These are phyloP conservation scores for Kobus ellipsiprymnus DNA, from an alignment of 2,113 vertebrate species.

Conservation along the genomic window DNA sequence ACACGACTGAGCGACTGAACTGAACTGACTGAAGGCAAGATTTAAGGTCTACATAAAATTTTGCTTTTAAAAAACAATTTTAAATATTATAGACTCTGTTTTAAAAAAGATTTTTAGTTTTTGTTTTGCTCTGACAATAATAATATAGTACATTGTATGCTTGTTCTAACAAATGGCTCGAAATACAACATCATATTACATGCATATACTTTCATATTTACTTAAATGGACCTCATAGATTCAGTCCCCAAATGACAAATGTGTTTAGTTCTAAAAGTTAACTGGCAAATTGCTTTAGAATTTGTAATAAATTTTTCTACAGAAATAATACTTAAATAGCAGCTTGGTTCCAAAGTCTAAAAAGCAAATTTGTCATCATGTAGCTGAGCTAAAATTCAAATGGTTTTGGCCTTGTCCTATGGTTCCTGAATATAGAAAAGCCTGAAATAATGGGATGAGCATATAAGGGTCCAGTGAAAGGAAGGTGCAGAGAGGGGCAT, in stretches of 20 bases:
- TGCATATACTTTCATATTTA: background rate
- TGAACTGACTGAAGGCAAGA: background rate
- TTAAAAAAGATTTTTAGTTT: background rate
- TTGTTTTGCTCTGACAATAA: background rate
- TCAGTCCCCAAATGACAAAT: background rate
- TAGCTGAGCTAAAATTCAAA: background rate
- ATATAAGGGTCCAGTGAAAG: background rate
- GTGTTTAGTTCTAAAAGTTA: slow-evolving; percentile 44
- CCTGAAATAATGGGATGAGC: background rate
- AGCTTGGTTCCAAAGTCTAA: background rate
- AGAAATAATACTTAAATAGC: slow-evolving; percentile 35
- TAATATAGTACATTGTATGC: background rate
- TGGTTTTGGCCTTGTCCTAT: background rate
- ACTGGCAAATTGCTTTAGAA: slow-evolving; percentile 37
- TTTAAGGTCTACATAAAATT: slow-evolving; percentile 2
- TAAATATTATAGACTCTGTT: background rate
- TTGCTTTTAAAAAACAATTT: background rate
- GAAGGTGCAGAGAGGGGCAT: background rate
- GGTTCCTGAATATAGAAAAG: background rate
- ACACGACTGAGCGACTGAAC: no score
- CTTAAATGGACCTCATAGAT: background rate
- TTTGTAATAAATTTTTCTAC: slow-evolving; percentile 5
- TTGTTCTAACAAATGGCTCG: background rate
- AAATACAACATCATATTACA: background rate
- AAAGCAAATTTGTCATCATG: slow-evolving; percentile 3